These are phyloP conservation scores for Spicauda simplicius DNA, from an alignment of 2,888 invertebrate species.

Conservation along the genomic window DNA sequence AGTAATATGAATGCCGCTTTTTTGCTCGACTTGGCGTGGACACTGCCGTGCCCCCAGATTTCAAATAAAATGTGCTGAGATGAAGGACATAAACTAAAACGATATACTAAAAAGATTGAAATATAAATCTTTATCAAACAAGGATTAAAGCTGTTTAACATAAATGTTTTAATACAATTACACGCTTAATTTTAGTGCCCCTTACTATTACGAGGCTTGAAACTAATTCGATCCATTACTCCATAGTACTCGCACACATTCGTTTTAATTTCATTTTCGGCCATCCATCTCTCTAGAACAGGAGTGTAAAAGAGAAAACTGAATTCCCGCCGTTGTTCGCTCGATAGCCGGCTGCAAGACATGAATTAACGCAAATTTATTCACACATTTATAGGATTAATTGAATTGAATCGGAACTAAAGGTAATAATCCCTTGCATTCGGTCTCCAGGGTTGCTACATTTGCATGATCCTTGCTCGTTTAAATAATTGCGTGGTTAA, in stretches of 20 bases:
- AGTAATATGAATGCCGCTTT: too few relatives aligned
- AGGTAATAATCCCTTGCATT: conserved; percentile 35
- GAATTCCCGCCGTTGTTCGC: conserved; percentile 19
- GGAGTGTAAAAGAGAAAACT: conserved; percentile 34
- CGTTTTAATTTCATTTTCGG: conserved; percentile 33
- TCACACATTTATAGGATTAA: conserved; percentile 36
- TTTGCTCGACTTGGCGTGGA: too few relatives aligned
- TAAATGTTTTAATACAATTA: too few relatives aligned
- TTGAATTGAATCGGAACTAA: conserved; percentile 35
- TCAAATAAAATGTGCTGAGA: too few relatives aligned
- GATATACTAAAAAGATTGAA: too few relatives aligned
- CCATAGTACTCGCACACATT: conserved; percentile 9
- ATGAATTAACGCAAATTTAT: conserved; percentile 37
- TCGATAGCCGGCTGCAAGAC: conserved; percentile 32
- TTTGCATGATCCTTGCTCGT: conserved; percentile 33
- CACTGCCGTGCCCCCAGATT: too few relatives aligned
- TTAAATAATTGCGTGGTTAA: conserved; percentile 23
- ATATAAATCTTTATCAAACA: too few relatives aligned
- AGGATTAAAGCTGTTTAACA: too few relatives aligned
- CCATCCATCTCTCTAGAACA: conserved; percentile 31
- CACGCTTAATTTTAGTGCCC: too few relatives aligned
- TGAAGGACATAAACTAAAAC: too few relatives aligned
- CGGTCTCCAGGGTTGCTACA: conserved; percentile 22
- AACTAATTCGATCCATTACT: conserved; percentile 9
- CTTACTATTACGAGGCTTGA: not conserved